Evolutionary conservation across 2,113 vertebrate genomes (phyloP).

Genomic region (Xiphorhynchus elegans): DNA sequence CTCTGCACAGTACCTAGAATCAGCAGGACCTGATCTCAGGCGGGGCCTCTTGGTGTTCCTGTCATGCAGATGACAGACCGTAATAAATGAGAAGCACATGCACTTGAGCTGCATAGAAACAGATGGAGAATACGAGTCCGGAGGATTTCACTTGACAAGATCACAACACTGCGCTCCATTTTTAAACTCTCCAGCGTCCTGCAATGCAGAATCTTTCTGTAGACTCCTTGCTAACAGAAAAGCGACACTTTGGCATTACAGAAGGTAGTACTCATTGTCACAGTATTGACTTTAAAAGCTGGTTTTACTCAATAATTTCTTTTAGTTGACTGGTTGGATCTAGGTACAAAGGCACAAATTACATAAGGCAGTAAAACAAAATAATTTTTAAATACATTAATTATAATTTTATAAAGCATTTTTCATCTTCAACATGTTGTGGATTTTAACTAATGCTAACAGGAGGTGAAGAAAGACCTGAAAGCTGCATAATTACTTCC

Average conservation of each 20-base stretch:
- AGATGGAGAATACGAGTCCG: neutral
- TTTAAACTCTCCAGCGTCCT: neutral
- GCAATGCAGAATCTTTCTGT: neutral
- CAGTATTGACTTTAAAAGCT: neutral
- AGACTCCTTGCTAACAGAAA: neutral
- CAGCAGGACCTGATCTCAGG: neutral
- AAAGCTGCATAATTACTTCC: neutral
- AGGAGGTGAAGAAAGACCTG: neutral
- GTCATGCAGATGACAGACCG: neutral
- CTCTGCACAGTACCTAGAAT: neutral
- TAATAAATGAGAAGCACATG: neutral
- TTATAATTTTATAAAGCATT: neutral
- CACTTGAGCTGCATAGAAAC: conserved; percentile 8
- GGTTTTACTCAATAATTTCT: neutral
- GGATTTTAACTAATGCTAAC: neutral
- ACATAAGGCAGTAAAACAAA: neutral
- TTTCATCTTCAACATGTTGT: neutral
- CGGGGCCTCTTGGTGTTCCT: neutral
- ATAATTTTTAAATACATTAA: neutral
- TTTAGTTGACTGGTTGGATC: neutral
- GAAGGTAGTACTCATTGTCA: neutral
- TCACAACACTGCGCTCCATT: neutral
- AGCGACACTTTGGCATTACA: neutral
- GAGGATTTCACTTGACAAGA: neutral
- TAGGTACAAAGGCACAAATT: neutral